phyloP scores from a whole-genome alignment of 2,888 invertebrate species.

The Lapara coniferarum region DNA sequence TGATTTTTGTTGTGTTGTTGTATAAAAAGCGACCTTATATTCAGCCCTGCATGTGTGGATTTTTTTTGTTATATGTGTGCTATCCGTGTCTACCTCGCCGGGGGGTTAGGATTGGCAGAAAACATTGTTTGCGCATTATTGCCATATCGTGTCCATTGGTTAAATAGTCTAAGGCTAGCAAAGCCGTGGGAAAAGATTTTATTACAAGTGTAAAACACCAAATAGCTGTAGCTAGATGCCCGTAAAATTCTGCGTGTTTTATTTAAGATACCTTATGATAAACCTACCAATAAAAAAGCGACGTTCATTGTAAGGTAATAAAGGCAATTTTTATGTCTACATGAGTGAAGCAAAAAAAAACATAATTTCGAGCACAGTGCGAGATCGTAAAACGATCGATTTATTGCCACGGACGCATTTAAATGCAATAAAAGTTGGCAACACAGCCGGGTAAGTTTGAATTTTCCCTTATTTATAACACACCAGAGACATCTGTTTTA shows the following conservation, averaged over 20 bases:
- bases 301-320: constrained; percentile 34
- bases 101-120: no score
- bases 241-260: neutral
- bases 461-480: constrained; percentile 8
- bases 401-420: constrained; percentile 70
- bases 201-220: no score
- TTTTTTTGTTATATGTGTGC: no score
- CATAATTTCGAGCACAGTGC: constrained; percentile 52
- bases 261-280: constrained; percentile 2
- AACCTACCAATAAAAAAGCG: constrained; percentile 16
- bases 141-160: no score
- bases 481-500: constrained; percentile 23
- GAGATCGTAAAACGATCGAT: constrained; percentile 69
- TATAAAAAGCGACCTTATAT: no score
- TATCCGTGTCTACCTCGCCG: no score
- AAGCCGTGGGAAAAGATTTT: no score
- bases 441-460: constrained; percentile 15
- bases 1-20: no score
- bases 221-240: no score
- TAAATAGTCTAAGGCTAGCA: no score
- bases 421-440: constrained; percentile 29
- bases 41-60: no score
- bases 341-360: constrained; percentile 33
- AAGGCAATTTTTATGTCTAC: constrained; percentile 41
- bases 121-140: no score